phyloP scores from a whole-genome alignment of 2,888 invertebrate species.

The Cryptus viduatorius region DNA sequence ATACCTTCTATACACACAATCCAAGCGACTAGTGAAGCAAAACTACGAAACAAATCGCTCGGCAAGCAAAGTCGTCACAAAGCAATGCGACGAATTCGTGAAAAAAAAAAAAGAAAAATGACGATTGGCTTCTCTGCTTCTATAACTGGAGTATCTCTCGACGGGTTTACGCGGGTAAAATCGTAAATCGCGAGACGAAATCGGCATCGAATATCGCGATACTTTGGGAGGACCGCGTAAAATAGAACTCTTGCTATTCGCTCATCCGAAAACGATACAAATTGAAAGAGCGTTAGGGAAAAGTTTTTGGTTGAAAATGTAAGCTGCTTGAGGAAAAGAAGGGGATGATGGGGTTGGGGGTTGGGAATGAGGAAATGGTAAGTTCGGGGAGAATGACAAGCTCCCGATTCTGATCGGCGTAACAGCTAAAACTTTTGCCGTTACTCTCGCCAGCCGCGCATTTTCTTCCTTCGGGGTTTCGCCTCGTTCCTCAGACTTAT shows the following conservation, averaged over 20 bases:
- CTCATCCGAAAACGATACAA: conserved; percentile 53
- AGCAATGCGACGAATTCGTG: neutral
- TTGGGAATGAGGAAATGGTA: neutral
- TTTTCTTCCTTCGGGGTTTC: conserved; percentile 23
- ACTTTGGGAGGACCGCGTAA: conserved; percentile 18
- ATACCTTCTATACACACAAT: neutral
- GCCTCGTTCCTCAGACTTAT: conserved; percentile 10
- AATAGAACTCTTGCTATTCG: conserved; percentile 39
- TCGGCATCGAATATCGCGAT: conserved; percentile 4
- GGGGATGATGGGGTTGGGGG: neutral
- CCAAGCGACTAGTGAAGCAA: neutral
- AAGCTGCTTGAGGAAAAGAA: conserved; percentile 11
- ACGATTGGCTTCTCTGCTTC: neutral
- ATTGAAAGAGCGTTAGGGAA: conserved; percentile 45
- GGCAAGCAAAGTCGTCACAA: conserved; percentile 10
- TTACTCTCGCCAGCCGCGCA: neutral
- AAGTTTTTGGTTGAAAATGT: conserved; percentile 41
- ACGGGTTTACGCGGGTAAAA: too few species aligned
- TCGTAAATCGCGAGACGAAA: neutral
- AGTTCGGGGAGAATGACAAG: conserved; percentile 7
- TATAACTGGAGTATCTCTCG: neutral
- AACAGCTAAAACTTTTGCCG: conserved; percentile 31
- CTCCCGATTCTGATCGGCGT: conserved; percentile 30
- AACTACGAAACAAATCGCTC: conserved; percentile 4
- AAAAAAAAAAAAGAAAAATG: neutral